phyloP scores from a whole-genome alignment of 2,888 invertebrate species.

The Watsonalla cultraria region DNA sequence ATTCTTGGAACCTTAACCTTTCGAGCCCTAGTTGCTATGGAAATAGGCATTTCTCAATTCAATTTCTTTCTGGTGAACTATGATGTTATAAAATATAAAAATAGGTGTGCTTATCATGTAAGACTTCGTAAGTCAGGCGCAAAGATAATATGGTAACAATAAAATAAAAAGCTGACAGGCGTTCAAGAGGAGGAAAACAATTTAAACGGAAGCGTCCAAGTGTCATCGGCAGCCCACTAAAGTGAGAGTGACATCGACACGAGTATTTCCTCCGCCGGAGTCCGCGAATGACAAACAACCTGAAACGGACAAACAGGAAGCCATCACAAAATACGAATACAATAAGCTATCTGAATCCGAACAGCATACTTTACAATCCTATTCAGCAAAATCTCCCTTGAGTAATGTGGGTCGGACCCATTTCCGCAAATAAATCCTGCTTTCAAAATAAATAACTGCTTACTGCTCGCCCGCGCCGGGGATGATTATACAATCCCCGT shows the following conservation, averaged over 20 bases:
- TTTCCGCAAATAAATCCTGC: slow-evolving; percentile 70
- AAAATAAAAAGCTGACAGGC: neutral
- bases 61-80: too few relatives aligned
- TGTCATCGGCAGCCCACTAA: neutral
- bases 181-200: neutral
- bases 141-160: neutral
- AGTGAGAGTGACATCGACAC: neutral
- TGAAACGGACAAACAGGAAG: slow-evolving; percentile 20
- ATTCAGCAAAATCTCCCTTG: slow-evolving; percentile 69
- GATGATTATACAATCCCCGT: slow-evolving; percentile 37
- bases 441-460: slow-evolving; percentile 68
- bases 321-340: slow-evolving; percentile 49
- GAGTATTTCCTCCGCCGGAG: neutral
- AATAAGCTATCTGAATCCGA: slow-evolving; percentile 59
- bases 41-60: too few relatives aligned
- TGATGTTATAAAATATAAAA: too few relatives aligned
- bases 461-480: slow-evolving; percentile 33
- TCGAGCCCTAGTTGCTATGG: too few relatives aligned
- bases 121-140: too few relatives aligned
- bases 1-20: neutral
- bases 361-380: slow-evolving; percentile 61
- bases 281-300: neutral
- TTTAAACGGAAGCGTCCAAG: neutral
- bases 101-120: too few relatives aligned
- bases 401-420: slow-evolving; percentile 69